Percentiles rank a stretch among this genome's conserved stretches.
These are phyloP conservation scores for Anolis apletophallus DNA, from an alignment of 2,797 vertebrate species.

Conservation along the genomic window DNA sequence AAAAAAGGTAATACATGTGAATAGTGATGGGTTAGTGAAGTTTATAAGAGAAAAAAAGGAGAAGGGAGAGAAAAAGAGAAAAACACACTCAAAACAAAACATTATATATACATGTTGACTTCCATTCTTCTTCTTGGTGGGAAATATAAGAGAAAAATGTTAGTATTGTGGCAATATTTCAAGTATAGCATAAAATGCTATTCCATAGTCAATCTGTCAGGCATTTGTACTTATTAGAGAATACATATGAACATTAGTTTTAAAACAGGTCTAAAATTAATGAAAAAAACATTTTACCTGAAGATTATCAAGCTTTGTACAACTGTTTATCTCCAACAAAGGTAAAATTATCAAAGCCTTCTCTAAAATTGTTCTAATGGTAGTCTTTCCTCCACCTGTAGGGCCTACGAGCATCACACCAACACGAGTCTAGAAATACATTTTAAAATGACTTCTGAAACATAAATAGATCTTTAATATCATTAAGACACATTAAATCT, in stretches of 20 bases:
- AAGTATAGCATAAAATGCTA: neutral
- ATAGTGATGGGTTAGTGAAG: no score
- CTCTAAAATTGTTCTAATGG: conserved; percentile 72
- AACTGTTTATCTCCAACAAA: neutral
- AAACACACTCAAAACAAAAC: no score
- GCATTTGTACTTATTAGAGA: neutral
- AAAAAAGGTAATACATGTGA: no score
- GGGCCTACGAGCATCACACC: conserved; percentile 73
- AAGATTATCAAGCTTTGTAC: conserved; percentile 20
- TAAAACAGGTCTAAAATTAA: neutral
- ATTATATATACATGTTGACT: no score
- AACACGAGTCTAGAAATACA: conserved; percentile 62
- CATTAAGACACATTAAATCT: neutral
- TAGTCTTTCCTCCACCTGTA: conserved; percentile 73
- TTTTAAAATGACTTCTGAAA: conserved; percentile 9
- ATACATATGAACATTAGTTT: neutral
- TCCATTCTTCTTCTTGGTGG: no score
- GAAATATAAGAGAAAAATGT: neutral
- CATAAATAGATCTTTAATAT: neutral
- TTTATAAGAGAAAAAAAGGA: no score
- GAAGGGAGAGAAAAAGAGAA: no score
- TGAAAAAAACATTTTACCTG: neutral
- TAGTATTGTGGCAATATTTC: neutral
- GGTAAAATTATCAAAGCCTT: conserved; percentile 63
- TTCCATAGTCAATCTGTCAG: neutral